phyloP scores from a whole-genome alignment of 2,888 invertebrate genomes.

The Hydropsyche betteni region DNA sequence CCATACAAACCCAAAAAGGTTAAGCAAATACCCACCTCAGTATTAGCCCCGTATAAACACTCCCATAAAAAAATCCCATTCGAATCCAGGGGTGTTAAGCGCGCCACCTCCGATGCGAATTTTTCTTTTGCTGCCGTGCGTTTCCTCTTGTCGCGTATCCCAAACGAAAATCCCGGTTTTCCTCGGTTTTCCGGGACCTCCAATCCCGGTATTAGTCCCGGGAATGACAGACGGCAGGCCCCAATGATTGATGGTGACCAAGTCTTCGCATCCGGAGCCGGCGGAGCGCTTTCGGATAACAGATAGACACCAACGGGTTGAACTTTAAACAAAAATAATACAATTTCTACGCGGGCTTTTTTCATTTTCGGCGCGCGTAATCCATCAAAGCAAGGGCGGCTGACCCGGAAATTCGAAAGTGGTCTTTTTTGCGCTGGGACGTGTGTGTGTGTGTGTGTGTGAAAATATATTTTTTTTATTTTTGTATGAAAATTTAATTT shows the following conservation, averaged over 20 bases:
- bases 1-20: too few relatives aligned
- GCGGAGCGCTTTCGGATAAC: not conserved
- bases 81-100: too few relatives aligned
- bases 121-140: not conserved
- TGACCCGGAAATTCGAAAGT: not conserved
- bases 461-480: too few relatives aligned
- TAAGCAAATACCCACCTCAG: too few relatives aligned
- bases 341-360: constrained; percentile 22
- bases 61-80: too few relatives aligned
- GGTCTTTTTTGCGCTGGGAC: not conserved
- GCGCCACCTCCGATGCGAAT: not conserved
- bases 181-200: not conserved
- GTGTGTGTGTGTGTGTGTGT: too few relatives aligned
- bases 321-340: constrained; percentile 37
- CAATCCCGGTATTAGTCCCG: constrained; percentile 39
- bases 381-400: constrained; percentile 25
- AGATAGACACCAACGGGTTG: not conserved
- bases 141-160: not conserved
- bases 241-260: constrained; percentile 42
- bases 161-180: not conserved
- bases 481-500: too few relatives aligned
- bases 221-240: constrained; percentile 37
- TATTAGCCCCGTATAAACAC: too few relatives aligned
- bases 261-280: not conserved
- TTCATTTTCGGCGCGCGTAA: not conserved